Evolutionary conservation across 2,888 invertebrate species (phyloP), one percentile per base, ranked within the genome.

Genomic region (Dasysyrphus albostriatus): DNA sequence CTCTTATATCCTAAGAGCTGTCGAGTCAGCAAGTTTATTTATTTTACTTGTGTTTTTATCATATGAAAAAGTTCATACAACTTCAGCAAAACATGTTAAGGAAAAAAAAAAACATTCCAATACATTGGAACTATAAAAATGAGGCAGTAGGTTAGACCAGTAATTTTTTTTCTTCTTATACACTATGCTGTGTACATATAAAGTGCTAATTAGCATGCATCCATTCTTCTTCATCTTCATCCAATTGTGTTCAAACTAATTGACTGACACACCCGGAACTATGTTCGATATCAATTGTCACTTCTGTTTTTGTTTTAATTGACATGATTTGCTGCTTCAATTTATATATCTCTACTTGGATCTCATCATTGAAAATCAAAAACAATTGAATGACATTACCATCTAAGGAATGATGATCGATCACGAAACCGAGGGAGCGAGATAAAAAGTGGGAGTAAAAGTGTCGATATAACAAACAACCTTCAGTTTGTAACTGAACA

Each of bases 211-310:
- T 63, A 47, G 29, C n/a, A 44, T 63, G 32, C 44, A 32, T 39
- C 39, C 6, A 59, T 14, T 19, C 16, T 12, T 19, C 19, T 59
- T 59, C 59, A 0, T n/a, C n/a, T n/a, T 34, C 37, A 16, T 37
- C 5, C 32, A 8, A 56, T 32, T 56, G 58, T 39, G 8, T 24
- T 42, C 42, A 16, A 65, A 47, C 47, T 51, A 70, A 56, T 63
- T 76, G 76, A 67, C 51, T 73, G 72, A 34, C 81, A 54, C 51
- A 77, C 73, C 54, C 81, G 84, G 84, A 85, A 85, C 81, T 76
- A 32, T 32, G 47, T 42, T 67, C 76, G 8, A 72, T 44, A 58
- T 65, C 65, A 37, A 74, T 72, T 39, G 34, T 51, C 16, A 61
- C 19, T 67, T 67, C 37, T 49, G 42, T 51, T 54, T 70, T 61